Base-by-base conservation (phyloP, 1,140 invertebrate genomes). In the Ceratina japonica region DNA sequence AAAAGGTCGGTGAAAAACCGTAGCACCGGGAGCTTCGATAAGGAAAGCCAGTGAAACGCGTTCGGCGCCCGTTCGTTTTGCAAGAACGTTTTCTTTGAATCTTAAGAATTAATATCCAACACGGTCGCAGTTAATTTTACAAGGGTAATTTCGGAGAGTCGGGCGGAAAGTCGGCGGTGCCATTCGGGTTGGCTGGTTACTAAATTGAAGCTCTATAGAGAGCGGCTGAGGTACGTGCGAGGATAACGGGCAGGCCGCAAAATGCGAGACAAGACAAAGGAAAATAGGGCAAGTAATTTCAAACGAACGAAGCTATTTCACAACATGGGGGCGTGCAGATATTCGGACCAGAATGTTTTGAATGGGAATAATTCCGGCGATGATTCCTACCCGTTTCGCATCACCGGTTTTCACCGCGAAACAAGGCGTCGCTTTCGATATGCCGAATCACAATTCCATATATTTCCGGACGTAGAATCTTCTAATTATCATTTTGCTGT, bases 271-370 rank as follows among this genome's bases (percentile, higher is more conserved):
- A 74, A 74, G 71, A 79, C 70, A 74, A 74, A 79, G 77, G 62
- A 73, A 79, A 79, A 74, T 79, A 66, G 62, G 71, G 61, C 77
- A 79, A 79, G 77, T 79, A 79, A 79, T 79, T 74, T 61, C n/a
- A 79, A 79, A 79, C 62, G 71, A 65, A 65, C 77, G 37, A 20
- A 44, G 70, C 70, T 66, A 61, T 74, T 79, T 71, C 49, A 52
- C 64, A 12, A 65, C 49, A 49, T 62, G 24, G 24, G 10, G 58
- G 51, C n/a, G 44, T 24, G 27, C 24, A 24, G 66, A 37, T 63
- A 78, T 76, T 61, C 74, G 63, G 75, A 31, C 65, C 27, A 51
- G 70, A 64, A 61, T 73, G 27, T 76, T 80, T 69, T 70, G 12
- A 80, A 80, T 80, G 73, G 65, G 49, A 80, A 75, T 80, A 80